Evolutionary conservation across 2,797 vertebrate species (phyloP).

Genomic region (Pygocentrus nattereri): DNA sequence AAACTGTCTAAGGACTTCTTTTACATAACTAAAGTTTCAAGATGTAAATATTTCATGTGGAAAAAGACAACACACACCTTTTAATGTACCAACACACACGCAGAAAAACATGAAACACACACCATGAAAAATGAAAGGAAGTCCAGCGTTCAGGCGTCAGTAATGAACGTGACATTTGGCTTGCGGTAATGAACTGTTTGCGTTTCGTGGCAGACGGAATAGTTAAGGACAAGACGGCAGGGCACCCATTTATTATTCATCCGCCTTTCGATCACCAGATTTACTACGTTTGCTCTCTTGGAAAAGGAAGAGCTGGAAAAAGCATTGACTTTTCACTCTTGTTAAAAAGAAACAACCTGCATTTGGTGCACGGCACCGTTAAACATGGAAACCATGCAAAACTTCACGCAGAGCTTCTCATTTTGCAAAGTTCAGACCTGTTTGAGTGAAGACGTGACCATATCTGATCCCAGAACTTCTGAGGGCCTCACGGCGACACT

Average conservation of each 20-base stretch:
- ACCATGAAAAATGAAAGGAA: conserved; percentile 34
- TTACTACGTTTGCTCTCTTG: conserved; percentile 2
- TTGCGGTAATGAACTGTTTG: conserved; percentile 41
- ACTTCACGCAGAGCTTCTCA: neutral
- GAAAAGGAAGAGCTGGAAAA: neutral
- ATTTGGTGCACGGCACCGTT: neutral
- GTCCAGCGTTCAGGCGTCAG: conserved; percentile 1
- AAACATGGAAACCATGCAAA: neutral
- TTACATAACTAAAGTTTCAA: no score
- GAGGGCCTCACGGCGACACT: no score
- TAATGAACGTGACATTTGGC: conserved; percentile 52
- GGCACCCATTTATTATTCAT: conserved; percentile 49
- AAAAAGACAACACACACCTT: neutral
- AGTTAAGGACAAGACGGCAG: conserved; percentile 14
- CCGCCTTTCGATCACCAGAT: conserved; percentile 9
- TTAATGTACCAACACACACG: neutral
- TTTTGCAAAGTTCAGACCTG: no score
- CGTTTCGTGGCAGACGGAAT: conserved; percentile 7
- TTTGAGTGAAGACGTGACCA: no score
- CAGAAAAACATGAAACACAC: neutral
- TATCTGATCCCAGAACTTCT: no score
- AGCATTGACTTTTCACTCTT: neutral
- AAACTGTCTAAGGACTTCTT: no score
- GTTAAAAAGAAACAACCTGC: neutral
- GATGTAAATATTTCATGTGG: neutral